phyloP scores from a whole-genome alignment of 1,140 invertebrate species.

The Papilio helenus region DNA sequence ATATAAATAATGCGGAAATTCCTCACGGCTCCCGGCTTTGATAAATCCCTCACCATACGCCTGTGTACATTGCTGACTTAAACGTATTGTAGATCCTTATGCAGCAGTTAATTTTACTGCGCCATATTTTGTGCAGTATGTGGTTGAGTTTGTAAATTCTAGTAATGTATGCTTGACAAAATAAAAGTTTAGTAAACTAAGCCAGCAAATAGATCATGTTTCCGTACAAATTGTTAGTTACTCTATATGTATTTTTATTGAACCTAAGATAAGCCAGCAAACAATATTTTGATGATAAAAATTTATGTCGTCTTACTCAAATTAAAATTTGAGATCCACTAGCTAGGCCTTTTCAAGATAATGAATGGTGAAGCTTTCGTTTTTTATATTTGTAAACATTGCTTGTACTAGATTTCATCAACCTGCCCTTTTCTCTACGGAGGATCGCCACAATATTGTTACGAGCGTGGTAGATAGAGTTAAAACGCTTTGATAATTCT shows the following conservation, averaged over 20 bases:
- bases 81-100: conserved; percentile 51
- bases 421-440: neutral
- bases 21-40: conserved; percentile 60
- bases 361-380: neutral
- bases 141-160: conserved; percentile 33
- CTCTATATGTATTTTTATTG: neutral
- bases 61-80: conserved; percentile 51
- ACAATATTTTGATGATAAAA: neutral
- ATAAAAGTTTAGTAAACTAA: too few species aligned
- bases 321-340: conserved; percentile 7
- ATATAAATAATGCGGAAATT: conserved; percentile 56
- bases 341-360: neutral
- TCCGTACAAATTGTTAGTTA: too few species aligned
- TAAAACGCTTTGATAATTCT: too few species aligned
- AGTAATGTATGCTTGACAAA: neutral
- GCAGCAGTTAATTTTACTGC: conserved; percentile 43
- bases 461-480: too few species aligned
- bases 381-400: neutral
- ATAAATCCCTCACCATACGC: conserved; percentile 58
- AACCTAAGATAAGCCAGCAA: neutral
- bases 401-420: neutral
- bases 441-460: too few species aligned
- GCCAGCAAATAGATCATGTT: too few species aligned
- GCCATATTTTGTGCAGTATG: conserved; percentile 2
- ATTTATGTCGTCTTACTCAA: neutral